Percentiles rank a stretch among this genome's conserved stretches.
Evolutionary conservation across 2,113 vertebrate genomes (phyloP).

Genomic region (Hirundichthys speculiger): DNA sequence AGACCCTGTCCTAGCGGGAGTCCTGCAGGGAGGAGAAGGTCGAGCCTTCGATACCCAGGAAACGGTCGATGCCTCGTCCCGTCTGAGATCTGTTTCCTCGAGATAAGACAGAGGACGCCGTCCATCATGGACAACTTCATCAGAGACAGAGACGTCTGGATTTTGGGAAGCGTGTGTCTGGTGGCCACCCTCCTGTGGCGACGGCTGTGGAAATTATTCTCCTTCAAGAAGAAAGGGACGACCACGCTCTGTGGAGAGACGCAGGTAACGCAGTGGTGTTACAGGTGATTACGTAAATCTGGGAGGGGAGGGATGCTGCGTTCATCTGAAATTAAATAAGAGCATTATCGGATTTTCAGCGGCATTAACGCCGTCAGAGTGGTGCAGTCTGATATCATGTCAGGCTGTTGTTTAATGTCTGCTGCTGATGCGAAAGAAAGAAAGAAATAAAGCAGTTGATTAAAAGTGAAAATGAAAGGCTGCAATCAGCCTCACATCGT

Average conservation of each 20-base stretch:
- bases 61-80: background rate
- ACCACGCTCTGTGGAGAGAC: slow-evolving; percentile 60
- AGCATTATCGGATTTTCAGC: too few relatives aligned
- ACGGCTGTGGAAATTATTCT: slow-evolving; percentile 83
- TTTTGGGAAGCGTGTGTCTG: slow-evolving; percentile 87
- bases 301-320: too few relatives aligned
- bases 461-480: too few relatives aligned
- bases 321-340: too few relatives aligned
- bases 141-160: slow-evolving; percentile 87
- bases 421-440: too few relatives aligned
- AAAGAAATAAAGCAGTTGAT: too few relatives aligned
- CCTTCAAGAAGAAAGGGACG: slow-evolving; percentile 76
- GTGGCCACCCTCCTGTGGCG: slow-evolving; percentile 88
- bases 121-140: slow-evolving; percentile 83
- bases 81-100: slow-evolving; percentile 25
- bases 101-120: slow-evolving; percentile 14
- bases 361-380: background rate
- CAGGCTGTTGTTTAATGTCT: too few relatives aligned
- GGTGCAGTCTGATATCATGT: background rate
- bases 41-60: slow-evolving; percentile 36
- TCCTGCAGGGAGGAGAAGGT: slow-evolving; percentile 16
- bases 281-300: background rate
- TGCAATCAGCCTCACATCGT: too few relatives aligned
- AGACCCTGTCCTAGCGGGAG: slow-evolving; percentile 21
- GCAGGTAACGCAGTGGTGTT: slow-evolving; percentile 87